Evolutionary conservation across 2,113 vertebrate genomes (phyloP).

Genomic region (Corvus moneduloides): DNA sequence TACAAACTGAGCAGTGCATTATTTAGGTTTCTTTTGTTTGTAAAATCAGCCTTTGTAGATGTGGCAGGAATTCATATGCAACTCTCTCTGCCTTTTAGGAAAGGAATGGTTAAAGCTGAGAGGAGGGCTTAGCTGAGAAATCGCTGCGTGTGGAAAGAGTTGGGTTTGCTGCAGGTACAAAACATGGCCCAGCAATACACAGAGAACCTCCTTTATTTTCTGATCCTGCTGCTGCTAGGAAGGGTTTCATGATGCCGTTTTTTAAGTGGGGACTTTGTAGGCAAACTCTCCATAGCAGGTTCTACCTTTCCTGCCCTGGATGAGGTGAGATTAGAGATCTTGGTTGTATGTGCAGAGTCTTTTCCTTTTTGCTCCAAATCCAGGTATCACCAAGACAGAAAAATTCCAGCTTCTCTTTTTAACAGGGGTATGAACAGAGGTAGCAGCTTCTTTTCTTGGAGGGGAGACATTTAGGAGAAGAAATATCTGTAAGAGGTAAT

Average conservation of each 20-base stretch:
- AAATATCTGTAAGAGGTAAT: no score
- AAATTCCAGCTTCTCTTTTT: background rate
- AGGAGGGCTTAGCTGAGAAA: background rate
- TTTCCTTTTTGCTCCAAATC: background rate
- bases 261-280: rapidly evolving
- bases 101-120: background rate
- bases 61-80: background rate
- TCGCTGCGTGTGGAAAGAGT: rapidly evolving
- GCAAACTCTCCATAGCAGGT: background rate
- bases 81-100: background rate
- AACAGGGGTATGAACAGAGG: background rate
- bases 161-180: background rate
- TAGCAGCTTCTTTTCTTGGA: background rate
- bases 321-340: background rate
- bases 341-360: rapidly evolving
- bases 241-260: background rate
- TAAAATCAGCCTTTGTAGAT: background rate
- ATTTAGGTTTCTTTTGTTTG: background rate
- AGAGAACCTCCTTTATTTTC: background rate
- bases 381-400: background rate
- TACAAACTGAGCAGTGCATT: background rate
- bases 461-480: background rate
- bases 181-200: background rate
- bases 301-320: background rate
- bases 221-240: background rate